Evolutionary conservation across 2,888 invertebrate species (phyloP).

Genomic region (Cacoxenus indagator): DNA sequence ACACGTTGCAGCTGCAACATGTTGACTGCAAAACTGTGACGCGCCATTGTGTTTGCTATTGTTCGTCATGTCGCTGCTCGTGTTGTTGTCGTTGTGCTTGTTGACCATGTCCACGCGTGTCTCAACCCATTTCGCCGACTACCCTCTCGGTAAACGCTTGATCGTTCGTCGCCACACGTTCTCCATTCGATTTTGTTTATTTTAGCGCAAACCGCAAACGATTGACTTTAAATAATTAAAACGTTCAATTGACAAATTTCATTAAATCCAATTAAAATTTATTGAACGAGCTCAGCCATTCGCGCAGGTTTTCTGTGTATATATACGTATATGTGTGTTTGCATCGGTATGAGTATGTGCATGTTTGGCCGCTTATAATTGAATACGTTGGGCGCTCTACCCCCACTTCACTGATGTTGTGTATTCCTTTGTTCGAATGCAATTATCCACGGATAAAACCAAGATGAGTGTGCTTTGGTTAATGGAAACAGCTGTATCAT

Average conservation of each 20-base stretch:
- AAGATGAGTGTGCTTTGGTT: no score
- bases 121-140: not conserved
- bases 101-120: not conserved
- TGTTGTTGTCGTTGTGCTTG: constrained; percentile 8
- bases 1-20: constrained; percentile 12
- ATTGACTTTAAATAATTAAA: constrained; percentile 66
- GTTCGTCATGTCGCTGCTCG: not conserved
- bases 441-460: no score
- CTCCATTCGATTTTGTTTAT: constrained; percentile 7
- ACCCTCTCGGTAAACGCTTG: not conserved
- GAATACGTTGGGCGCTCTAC: constrained; percentile 1
- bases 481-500: no score
- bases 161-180: not conserved
- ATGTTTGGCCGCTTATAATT: not conserved
- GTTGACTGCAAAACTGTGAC: not conserved
- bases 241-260: constrained; percentile 65
- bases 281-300: constrained; percentile 34
- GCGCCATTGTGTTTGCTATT: constrained; percentile 8
- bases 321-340: not conserved
- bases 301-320: not conserved
- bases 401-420: no score
- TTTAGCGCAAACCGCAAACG: constrained; percentile 47
- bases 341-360: not conserved
- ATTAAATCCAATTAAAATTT: constrained; percentile 63
- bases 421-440: no score